phyloP scores from a whole-genome alignment of 2,113 vertebrate species.

The Columbina picui region DNA sequence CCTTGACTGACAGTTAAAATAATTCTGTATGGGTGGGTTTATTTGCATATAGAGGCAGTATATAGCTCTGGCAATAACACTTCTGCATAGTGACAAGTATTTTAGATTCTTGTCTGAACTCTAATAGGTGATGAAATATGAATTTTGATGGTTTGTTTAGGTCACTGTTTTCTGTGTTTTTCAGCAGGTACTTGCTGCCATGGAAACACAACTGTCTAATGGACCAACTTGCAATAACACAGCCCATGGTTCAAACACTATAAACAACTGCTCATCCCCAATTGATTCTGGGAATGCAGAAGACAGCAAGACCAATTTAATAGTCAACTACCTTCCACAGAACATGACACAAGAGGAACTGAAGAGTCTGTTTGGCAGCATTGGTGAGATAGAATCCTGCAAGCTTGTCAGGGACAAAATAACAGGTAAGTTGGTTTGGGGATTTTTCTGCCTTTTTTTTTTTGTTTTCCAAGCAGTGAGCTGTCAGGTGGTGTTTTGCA shows the following conservation, averaged over 20 bases:
- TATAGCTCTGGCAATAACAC: constrained; percentile 18
- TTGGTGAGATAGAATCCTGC: constrained; percentile 97
- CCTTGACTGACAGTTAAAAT: neutral
- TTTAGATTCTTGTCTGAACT: constrained; percentile 57
- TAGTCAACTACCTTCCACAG: constrained; percentile 98
- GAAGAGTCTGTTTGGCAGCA: constrained; percentile 96
- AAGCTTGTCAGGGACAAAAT: constrained; percentile 98
- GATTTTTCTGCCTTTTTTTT: neutral
- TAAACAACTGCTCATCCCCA: constrained; percentile 93
- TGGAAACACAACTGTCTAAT: constrained; percentile 99
- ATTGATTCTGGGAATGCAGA: constrained; percentile 92
- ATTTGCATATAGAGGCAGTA: constrained; percentile 15
- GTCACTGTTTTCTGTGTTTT: constrained; percentile 76
- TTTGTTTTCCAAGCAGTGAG: neutral
- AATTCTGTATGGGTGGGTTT: neutral
- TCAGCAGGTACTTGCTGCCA: constrained; percentile 98
- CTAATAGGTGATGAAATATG: constrained; percentile 36
- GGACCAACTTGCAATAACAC: constrained; percentile 96
- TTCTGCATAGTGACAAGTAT: constrained; percentile 52
- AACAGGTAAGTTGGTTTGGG: constrained; percentile 82
- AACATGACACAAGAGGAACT: constrained; percentile 98
- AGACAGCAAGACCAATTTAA: constrained; percentile 99
- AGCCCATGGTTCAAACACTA: constrained; percentile 88
- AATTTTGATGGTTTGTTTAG: constrained; percentile 70
- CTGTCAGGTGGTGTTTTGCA: neutral